Conservation (phyloP, 2,888 invertebrate species). For the Clivina fossor region DNA sequence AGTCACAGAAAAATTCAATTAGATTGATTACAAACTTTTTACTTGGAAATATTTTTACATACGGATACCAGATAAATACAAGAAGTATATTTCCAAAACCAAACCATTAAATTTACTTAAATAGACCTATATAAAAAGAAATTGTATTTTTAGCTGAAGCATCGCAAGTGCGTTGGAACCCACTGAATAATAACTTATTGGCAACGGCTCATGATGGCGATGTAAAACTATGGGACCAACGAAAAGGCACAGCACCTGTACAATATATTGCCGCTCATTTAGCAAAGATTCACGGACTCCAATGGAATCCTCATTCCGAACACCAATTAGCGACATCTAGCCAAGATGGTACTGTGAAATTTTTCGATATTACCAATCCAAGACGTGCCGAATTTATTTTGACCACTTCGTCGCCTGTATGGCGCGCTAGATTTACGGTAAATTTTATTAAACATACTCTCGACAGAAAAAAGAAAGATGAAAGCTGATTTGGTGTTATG, state of each 20-base stretch:
- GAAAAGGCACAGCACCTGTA: conserved; percentile 82
- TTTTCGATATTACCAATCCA: conserved; percentile 87
- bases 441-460: conserved; percentile 34
- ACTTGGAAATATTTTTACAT: background rate
- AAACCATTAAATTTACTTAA: no score
- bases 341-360: conserved; percentile 94
- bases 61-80: background rate
- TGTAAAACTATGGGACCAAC: conserved; percentile 92
- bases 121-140: background rate
- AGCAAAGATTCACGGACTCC: conserved; percentile 86
- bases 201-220: conserved; percentile 97
- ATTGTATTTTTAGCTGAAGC: conserved; percentile 68
- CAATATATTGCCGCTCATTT: conserved; percentile 94
- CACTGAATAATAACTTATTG: conserved; percentile 76
- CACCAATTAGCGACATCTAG: conserved; percentile 88
- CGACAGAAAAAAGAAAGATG: no score
- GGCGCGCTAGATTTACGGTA: conserved; percentile 89
- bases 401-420: conserved; percentile 83
- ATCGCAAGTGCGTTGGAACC: conserved; percentile 93
- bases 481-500: no score
- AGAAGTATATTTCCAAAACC: background rate
- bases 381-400: conserved; percentile 81
- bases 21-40: background rate
- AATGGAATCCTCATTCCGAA: conserved; percentile 88
- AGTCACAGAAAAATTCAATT: conserved; percentile 48